A percentile compares a stretch with the other conserved stretches of the same genome.
These are phyloP conservation scores for Exaiptasia diaphana DNA, from an alignment of 64 coral and sea anemone genomes.

Conservation along the genomic window DNA sequence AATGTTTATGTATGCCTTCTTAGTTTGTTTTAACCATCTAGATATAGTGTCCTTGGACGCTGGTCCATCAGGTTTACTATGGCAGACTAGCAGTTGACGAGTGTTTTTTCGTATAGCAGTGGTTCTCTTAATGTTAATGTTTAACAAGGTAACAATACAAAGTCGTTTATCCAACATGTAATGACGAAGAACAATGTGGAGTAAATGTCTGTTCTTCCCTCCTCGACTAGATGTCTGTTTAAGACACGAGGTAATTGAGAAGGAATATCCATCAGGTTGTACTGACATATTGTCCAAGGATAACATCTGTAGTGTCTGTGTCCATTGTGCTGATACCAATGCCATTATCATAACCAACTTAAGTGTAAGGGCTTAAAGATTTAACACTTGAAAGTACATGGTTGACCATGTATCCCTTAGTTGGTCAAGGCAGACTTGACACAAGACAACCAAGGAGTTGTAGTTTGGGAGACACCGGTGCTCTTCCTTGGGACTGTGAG, in stretches of 20 bases:
- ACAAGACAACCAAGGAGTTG: constrained; percentile 59
- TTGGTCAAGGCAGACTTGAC: constrained; percentile 9
- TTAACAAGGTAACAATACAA: constrained; percentile 18
- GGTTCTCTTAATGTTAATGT: constrained; percentile 40
- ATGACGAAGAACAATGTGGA: constrained; percentile 33
- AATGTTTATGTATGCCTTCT: constrained; percentile 30
- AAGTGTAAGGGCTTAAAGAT: constrained; percentile 12
- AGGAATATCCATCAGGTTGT: not conserved
- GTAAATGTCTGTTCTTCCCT: constrained; percentile 29
- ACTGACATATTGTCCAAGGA: not conserved
- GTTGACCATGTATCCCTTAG: not conserved
- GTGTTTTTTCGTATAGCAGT: constrained; percentile 1
- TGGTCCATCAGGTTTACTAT: constrained; percentile 52
- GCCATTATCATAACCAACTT: constrained; percentile 58
- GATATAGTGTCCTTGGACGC: constrained; percentile 53
- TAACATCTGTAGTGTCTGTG: constrained; percentile 25
- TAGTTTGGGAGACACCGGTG: constrained; percentile 53
- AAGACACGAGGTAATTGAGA: not conserved
- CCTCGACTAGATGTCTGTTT: constrained; percentile 27
- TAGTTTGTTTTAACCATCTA: constrained; percentile 43
- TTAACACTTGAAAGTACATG: not conserved
- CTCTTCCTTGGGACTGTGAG: constrained; percentile 22
- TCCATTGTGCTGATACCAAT: constrained; percentile 48
- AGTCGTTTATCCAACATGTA: constrained; percentile 33
- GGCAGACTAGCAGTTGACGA: constrained; percentile 41